These are phyloP conservation scores for Poeciliopsis presidionis DNA, from an alignment of 2,797 vertebrate species.

Conservation along the genomic window DNA sequence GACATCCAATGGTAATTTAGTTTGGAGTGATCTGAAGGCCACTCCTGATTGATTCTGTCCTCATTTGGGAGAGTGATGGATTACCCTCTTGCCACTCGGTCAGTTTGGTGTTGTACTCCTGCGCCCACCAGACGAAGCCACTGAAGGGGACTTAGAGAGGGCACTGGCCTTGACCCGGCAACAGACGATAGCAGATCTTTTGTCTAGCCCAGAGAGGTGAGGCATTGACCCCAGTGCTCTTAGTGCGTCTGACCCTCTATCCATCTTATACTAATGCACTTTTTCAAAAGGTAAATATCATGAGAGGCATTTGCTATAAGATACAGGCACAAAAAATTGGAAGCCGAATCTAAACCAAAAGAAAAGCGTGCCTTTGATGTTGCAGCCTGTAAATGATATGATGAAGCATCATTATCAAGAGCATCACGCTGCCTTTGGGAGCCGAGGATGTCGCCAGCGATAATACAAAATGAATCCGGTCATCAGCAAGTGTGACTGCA, in stretches of 20 bases:
- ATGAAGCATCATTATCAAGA: conserved; percentile 59
- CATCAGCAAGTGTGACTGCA: conserved; percentile 70
- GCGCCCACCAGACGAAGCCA: conserved; percentile 44
- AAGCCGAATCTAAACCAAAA: conserved; percentile 39
- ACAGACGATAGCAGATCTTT: conserved; percentile 64
- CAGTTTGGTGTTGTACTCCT: conserved; percentile 40
- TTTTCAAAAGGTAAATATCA: conserved; percentile 14
- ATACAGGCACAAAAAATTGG: background rate
- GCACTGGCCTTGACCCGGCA: conserved; percentile 71
- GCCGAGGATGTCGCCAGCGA: conserved; percentile 63
- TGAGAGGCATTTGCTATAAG: conserved; percentile 12
- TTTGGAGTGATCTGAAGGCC: conserved; percentile 49
- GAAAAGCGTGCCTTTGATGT: conserved; percentile 62
- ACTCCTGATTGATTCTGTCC: conserved; percentile 75
- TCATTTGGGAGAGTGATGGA: conserved; percentile 72
- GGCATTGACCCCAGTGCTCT: conserved; percentile 56
- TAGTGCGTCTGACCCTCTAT: conserved; percentile 49
- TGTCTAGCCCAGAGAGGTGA: conserved; percentile 65
- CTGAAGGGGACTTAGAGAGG: conserved; percentile 58
- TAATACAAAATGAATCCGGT: conserved; percentile 75
- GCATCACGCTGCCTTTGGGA: conserved; percentile 71
- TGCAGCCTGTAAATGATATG: conserved; percentile 69
- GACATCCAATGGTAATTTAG: conserved; percentile 66
- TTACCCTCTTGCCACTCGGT: conserved; percentile 40
- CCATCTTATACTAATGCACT: conserved; percentile 18